Percentiles rank a stretch among this genome's conserved stretches.
These are phyloP conservation scores for Podargus strigoides DNA, from an alignment of 2,797 vertebrate species.

Conservation along the genomic window DNA sequence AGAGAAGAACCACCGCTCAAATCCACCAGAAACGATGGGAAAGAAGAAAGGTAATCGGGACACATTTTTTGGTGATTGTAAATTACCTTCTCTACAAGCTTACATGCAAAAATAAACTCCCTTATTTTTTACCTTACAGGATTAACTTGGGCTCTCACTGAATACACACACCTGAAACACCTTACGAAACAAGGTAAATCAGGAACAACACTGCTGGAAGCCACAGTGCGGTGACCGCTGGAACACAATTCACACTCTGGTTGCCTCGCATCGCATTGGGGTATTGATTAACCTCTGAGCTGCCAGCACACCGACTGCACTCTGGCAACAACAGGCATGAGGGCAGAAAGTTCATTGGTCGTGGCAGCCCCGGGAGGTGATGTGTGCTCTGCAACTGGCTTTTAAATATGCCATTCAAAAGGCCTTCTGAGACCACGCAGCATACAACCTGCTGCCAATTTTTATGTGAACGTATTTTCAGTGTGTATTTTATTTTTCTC, in stretches of 20 bases:
- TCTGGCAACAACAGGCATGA: neutral
- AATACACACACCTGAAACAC: neutral
- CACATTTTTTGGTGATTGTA: neutral
- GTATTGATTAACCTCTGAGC: neutral
- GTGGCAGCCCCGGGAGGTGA: accelerated
- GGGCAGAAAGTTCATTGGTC: neutral
- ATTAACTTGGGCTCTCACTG: neutral
- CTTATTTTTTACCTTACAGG: neutral
- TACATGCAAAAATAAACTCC: neutral
- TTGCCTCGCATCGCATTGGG: neutral
- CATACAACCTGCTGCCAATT: neutral
- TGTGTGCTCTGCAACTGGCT: neutral
- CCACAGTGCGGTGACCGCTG: accelerated
- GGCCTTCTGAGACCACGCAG: neutral
- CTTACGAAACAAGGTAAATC: neutral
- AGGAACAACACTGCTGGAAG: neutral
- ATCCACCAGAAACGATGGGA: neutral
- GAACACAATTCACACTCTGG: neutral
- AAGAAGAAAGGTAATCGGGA: neutral
- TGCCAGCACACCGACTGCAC: neutral
- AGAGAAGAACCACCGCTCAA: neutral
- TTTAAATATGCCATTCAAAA: neutral
- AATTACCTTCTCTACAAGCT: neutral
- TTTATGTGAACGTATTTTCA: neutral
- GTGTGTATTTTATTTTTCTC: neutral